A percentile compares a stretch with the other conserved stretches of the same genome.
Evolutionary conservation across 2,888 invertebrate genomes (phyloP).

Genomic region (Phragmatobia fuliginosa): DNA sequence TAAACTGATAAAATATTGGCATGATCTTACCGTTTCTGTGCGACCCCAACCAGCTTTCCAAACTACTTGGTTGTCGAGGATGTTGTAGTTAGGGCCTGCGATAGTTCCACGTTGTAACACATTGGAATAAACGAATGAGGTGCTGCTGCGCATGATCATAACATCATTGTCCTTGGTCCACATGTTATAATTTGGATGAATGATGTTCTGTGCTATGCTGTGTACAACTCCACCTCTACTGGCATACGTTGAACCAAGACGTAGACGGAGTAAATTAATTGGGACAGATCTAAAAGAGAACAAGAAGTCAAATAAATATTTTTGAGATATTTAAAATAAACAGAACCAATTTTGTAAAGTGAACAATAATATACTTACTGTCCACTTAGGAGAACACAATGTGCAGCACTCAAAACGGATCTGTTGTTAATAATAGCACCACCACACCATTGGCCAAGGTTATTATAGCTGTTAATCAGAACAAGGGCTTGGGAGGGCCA

Average conservation of each 20-base stretch:
- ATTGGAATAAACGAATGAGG: constrained; percentile 31
- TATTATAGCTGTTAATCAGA: too few species aligned
- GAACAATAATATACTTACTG: constrained; percentile 53
- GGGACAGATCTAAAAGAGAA: background rate
- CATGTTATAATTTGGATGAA: constrained; percentile 49
- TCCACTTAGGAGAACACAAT: constrained; percentile 41
- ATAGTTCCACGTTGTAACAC: constrained; percentile 41
- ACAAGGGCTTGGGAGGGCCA: too few species aligned
- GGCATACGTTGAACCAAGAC: constrained; percentile 54
- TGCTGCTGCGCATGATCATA: background rate
- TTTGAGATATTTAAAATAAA: too few species aligned
- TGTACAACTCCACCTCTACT: constrained; percentile 53
- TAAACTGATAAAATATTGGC: background rate
- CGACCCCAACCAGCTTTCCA: constrained; percentile 11
- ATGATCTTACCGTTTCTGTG: background rate
- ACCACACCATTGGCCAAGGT: too few species aligned
- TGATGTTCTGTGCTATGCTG: constrained; percentile 30
- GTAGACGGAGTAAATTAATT: background rate
- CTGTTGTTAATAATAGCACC: constrained; percentile 23
- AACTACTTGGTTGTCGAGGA: background rate
- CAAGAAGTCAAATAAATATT: too few species aligned
- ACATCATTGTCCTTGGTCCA: constrained; percentile 23
- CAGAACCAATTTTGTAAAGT: too few species aligned
- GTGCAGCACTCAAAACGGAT: constrained; percentile 48
- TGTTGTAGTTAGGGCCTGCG: constrained; percentile 55